Base-by-base conservation (phyloP, 1,140 invertebrate genomes). In the Propsilocerus akamusi region DNA sequence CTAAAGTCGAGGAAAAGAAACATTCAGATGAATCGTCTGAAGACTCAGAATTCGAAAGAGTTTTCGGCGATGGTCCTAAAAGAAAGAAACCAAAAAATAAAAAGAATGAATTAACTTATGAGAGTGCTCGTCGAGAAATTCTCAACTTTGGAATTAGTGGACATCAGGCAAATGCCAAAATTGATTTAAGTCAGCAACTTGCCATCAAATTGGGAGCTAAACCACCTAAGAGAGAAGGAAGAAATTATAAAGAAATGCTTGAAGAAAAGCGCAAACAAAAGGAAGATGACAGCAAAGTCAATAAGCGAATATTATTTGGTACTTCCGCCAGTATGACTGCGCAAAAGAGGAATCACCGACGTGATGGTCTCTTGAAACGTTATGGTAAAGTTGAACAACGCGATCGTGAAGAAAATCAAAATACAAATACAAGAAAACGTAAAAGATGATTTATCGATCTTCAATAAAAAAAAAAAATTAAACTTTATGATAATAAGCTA, bases 81-180 rank as follows among this genome's bases (percentile, higher is more conserved):
- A 41, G 22, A 20, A 41, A 30, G 6, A 30, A 30, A 10, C 34
- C 34, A 17, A 41, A 41, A 20, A 41, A 41, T 8, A 20, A 41
- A 20, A 41, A 41, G 22, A 41, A 20, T 41, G 34, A n/a, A 41
- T 5, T 41, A 5, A 41, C 34, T 7, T 41, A 20, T 20, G 34
- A 76, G 46, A 69, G 60, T 49, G 64, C 69, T 0, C 68, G 73
- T 49, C 68, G 73, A 57, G 78, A 82, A 54, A 65, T 82, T 5
- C 68, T 80, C 26, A 78, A 76, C 53, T 78, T 81, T 58, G 77
- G 73, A 46, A 75, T 76, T 54, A 70, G 71, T 47, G 76, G 76
- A 41, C 70, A 78, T 11, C 62, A 71, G 14, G 63, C 68, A n/a
- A 57, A 62, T 28, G 71, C 73, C 50, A 73, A 76, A 53, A 62